These are phyloP conservation scores for Pseudomyrmex dendroicus DNA, from an alignment of 1,140 invertebrate genomes.

Conservation along the genomic window DNA sequence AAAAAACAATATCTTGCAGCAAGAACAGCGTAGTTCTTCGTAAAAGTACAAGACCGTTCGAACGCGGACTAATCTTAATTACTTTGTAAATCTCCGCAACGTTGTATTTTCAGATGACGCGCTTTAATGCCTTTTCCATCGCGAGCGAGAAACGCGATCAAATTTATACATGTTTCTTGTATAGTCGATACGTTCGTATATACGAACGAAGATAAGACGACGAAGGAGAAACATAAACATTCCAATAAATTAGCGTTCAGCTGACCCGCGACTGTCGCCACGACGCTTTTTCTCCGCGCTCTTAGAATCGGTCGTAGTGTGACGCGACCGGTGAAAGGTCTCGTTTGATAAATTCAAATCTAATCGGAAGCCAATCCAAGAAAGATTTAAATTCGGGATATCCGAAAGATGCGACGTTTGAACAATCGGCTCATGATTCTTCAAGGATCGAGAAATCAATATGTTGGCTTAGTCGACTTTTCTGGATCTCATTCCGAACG, in stretches of 20 bases:
- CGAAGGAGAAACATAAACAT: slow-evolving; percentile 84
- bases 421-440: neutral
- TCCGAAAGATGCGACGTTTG: neutral
- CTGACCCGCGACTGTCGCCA: slow-evolving; percentile 83
- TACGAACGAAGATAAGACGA: slow-evolving; percentile 64
- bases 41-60: neutral
- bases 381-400: slow-evolving; percentile 57
- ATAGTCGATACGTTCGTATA: slow-evolving; percentile 32
- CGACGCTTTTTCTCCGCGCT: slow-evolving; percentile 75
- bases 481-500: slow-evolving; percentile 13
- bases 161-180: neutral
- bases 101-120: slow-evolving; percentile 41
- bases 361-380: slow-evolving; percentile 24
- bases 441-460: slow-evolving; percentile 32
- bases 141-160: slow-evolving; percentile 23
- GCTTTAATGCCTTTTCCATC: slow-evolving; percentile 40
- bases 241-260: slow-evolving; percentile 85
- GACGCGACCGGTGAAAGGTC: slow-evolving; percentile 74
- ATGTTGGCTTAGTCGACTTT: neutral
- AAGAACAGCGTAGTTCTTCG: neutral
- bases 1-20: neutral
- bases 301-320: slow-evolving; percentile 73
- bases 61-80: slow-evolving; percentile 47
- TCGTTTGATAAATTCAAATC: slow-evolving; percentile 67
- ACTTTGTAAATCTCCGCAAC: neutral